Evolutionary conservation across 2,797 vertebrate genomes (phyloP), one percentile per base, ranked within the genome.

Genomic region (Pseudochaenichthys georgianus): DNA sequence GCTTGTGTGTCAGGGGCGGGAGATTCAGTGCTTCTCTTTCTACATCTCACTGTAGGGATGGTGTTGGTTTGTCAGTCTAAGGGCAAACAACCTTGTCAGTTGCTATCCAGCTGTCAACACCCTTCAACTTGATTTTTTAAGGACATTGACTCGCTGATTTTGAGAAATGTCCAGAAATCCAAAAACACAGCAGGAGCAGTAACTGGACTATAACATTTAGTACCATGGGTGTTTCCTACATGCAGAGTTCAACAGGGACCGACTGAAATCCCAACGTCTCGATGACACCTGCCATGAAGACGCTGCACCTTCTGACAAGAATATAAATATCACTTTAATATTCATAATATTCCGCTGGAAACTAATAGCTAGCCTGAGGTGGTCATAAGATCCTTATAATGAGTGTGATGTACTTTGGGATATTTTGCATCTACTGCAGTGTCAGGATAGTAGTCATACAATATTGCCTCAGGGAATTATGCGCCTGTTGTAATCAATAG

Each of bases 401-500:
- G 67, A 73, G 45, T 13, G 2, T 17, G 52, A 70, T 74, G 73
- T 80, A 71, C 78, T 87, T 85, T 66, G 70, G 76, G 83, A 75
- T 83, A 88, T 89, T 88, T 55, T 90, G 85, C 85, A 87, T 86
- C 81, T 88, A 61, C 45, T 77, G 71, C 11, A 15, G 72, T 85
- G 77, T 88, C 82, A 68, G 64, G 78, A 58, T 69, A 82, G 75
- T 70, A 78, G 75, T 82, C 73, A 84, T 23, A 62, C 63, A 77
- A 85, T 91, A 87, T 78, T 84, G 81, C 76, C 55, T 75, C 5
- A 57, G 87, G 84, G 84, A 87, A 66, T 65, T 51, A 45, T 47
- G 70, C 3, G 21, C 65, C 76, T 63, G 52, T 42, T 46, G 80
- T 86, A 72, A 89, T 92, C 92, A 88, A 93, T 91, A 88, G 45